A percentile compares a stretch with the other conserved stretches of the same genome.
These are phyloP conservation scores for Fistularia tabacaria DNA, from an alignment of 2,797 vertebrate species.

Conservation along the genomic window DNA sequence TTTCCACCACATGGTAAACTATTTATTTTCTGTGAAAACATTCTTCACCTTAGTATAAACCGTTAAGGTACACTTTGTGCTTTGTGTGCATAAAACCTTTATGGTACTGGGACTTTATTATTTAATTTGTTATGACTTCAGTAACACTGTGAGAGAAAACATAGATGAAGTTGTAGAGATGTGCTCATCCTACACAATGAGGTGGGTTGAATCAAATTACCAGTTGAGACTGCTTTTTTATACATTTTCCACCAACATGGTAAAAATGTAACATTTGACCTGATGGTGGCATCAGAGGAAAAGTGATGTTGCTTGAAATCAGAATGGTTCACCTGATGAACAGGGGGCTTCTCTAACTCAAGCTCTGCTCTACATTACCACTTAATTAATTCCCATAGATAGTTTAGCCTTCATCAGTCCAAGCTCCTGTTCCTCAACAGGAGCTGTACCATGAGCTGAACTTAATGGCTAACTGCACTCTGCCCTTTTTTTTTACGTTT, in stretches of 20 bases:
- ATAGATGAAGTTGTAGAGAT: too few relatives aligned
- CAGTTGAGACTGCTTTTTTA: not conserved
- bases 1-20: conserved; percentile 31
- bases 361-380: conserved; percentile 1
- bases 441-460: conserved; percentile 12
- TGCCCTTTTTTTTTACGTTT: conserved; percentile 10
- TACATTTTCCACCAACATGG: conserved; percentile 15
- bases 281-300: conserved; percentile 30
- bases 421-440: conserved; percentile 10
- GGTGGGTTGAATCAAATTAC: not conserved
- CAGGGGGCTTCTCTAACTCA: not conserved
- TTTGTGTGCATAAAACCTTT: conserved; percentile 45
- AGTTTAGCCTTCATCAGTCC: conserved; percentile 9
- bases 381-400: not conserved
- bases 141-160: conserved; percentile 32
- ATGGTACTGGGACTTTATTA: conserved; percentile 54
- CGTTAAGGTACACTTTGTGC: conserved; percentile 28
- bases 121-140: conserved; percentile 31
- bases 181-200: too few relatives aligned
- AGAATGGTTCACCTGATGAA: too few relatives aligned
- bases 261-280: conserved; percentile 4
- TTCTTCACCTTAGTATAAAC: conserved; percentile 31
- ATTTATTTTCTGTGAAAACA: conserved; percentile 71
- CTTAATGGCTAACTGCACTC: conserved; percentile 10
- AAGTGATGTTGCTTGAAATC: conserved; percentile 1